A percentile compares a stretch with the other conserved stretches of the same genome.
These are phyloP conservation scores for Dolichopus griseipennis DNA, from an alignment of 2,888 invertebrate species.

Conservation along the genomic window DNA sequence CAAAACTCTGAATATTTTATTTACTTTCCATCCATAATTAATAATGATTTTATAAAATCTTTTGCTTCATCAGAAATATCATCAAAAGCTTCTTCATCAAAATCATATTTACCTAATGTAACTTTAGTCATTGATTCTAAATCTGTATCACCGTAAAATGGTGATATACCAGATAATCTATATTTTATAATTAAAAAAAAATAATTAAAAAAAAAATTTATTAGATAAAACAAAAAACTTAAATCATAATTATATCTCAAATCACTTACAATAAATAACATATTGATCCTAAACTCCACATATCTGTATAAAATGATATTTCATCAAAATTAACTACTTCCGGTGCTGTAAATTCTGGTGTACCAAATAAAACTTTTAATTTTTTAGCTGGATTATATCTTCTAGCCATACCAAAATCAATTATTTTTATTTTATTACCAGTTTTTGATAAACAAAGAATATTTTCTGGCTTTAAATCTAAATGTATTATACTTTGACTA, in stretches of 20 bases:
- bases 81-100: conserved; percentile 85
- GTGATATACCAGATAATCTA: conserved; percentile 83
- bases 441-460: conserved; percentile 84
- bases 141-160: conserved; percentile 91
- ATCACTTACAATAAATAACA: conserved; percentile 86
- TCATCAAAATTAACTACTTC: conserved; percentile 94
- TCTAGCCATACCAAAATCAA: conserved; percentile 89
- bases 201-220: not conserved
- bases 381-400: conserved; percentile 80
- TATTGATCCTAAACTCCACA: conserved; percentile 95
- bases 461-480: conserved; percentile 96
- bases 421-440: conserved; percentile 91
- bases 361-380: conserved; percentile 77
- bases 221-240: not conserved
- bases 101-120: conserved; percentile 85
- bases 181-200: conserved; percentile 16
- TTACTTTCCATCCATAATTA: conserved; percentile 81
- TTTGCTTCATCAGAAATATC: conserved; percentile 85
- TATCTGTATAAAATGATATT: conserved; percentile 84
- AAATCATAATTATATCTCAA: not conserved
- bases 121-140: conserved; percentile 93
- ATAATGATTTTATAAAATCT: conserved; percentile 79
- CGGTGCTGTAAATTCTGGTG: conserved; percentile 76
- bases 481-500: conserved; percentile 79
- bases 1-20: conserved; percentile 34